A percentile compares a stretch with the other conserved stretches of the same genome.
Conservation (phyloP, 2,113 vertebrate species). For the Cichladusa arquata region DNA sequence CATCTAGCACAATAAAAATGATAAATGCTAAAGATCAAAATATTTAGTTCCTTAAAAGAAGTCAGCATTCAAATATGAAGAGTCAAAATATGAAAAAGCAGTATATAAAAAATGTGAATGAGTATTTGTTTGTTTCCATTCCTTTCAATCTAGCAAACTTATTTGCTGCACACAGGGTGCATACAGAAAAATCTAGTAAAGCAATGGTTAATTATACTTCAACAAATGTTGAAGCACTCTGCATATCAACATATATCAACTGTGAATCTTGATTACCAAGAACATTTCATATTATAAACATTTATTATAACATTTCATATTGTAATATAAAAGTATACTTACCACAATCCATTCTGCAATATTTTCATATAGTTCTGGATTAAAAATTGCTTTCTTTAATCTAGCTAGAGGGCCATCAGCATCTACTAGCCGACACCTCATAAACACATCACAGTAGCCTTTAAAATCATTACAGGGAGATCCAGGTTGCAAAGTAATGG, state of each 20-base stretch:
- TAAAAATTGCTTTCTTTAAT: conserved; percentile 97
- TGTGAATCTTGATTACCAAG: neutral
- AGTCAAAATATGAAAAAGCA: neutral
- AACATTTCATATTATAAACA: neutral
- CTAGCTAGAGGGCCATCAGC: conserved; percentile 94
- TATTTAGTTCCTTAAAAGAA: neutral
- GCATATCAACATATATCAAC: neutral
- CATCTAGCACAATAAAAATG: neutral
- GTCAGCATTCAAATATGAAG: neutral
- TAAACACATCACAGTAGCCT: conserved; percentile 98
- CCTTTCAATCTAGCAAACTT: neutral
- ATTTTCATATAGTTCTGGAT: conserved; percentile 92
- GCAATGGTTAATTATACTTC: neutral
- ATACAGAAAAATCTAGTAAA: neutral
- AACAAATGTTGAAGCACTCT: neutral
- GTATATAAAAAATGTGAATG: neutral
- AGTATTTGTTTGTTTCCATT: neutral
- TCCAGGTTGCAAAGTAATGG: conserved; percentile 90
- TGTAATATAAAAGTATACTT: conserved; percentile 55
- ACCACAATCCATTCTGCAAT: conserved; percentile 98
- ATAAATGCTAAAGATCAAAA: neutral
- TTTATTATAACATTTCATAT: no score
- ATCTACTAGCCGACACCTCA: conserved; percentile 93
- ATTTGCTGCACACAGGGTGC: neutral
- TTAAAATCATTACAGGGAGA: conserved; percentile 97